Evolutionary conservation across 2,888 invertebrate genomes (phyloP).

Genomic region (Orthosia incerta): DNA sequence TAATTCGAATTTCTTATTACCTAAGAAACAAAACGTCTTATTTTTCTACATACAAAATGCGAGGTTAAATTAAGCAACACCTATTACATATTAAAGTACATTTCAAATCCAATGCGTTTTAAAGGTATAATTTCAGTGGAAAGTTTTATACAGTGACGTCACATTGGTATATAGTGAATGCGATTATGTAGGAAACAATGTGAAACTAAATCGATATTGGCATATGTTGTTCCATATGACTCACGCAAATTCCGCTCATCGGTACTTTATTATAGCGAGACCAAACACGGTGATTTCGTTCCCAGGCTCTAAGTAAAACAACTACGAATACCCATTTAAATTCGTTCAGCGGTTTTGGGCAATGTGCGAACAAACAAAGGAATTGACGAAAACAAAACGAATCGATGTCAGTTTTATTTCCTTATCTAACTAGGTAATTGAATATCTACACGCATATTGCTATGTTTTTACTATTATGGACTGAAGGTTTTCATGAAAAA

Average conservation of each 20-base stretch:
- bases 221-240: constrained; percentile 28
- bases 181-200: constrained; percentile 11
- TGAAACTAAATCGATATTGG: constrained; percentile 16
- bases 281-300: constrained; percentile 61
- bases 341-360: constrained; percentile 64
- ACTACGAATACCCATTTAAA: constrained; percentile 59
- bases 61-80: background rate
- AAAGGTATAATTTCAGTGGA: background rate
- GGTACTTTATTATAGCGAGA: constrained; percentile 46
- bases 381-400: constrained; percentile 53
- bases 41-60: background rate
- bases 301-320: constrained; percentile 63
- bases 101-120: background rate
- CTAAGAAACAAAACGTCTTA: background rate
- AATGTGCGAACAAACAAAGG: constrained; percentile 64
- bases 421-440: constrained; percentile 21
- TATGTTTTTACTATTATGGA: background rate
- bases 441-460: background rate
- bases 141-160: background rate
- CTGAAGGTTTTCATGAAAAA: background rate
- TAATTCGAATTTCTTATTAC: background rate
- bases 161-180: background rate
- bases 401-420: constrained; percentile 47
- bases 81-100: background rate
- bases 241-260: constrained; percentile 50